Conservation (phyloP, 2,113 vertebrate species). For the Accipiter virgatus region DNA sequence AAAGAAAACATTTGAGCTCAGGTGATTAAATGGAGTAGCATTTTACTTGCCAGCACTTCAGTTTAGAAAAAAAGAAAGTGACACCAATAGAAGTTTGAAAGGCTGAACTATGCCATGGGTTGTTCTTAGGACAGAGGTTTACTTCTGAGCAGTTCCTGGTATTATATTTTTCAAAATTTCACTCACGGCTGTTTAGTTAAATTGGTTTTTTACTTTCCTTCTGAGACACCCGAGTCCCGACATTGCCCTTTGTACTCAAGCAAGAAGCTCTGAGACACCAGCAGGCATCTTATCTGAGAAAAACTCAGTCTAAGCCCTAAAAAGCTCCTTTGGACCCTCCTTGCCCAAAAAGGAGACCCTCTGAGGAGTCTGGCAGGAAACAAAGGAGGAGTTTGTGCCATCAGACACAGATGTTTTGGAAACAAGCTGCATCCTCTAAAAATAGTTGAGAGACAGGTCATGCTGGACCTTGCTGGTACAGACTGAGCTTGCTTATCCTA, state of each 20-base stretch:
- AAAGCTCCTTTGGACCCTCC: neutral
- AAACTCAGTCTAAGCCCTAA: neutral
- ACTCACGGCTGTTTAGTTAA: neutral
- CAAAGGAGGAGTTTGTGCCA: neutral
- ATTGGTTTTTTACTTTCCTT: neutral
- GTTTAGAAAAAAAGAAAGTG: neutral
- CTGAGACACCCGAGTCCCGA: neutral
- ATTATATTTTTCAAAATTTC: neutral
- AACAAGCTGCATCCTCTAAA: neutral
- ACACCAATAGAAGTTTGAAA: neutral
- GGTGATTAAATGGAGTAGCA: neutral
- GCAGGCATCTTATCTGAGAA: neutral
- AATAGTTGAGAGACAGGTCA: neutral
- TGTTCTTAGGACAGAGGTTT: neutral
- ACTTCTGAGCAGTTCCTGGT: neutral
- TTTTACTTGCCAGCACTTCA: neutral
- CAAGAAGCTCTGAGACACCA: neutral
- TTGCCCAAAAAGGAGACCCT: neutral
- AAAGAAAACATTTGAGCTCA: neutral
- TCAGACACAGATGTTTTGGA: neutral
- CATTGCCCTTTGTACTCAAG: neutral
- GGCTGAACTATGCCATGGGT: neutral
- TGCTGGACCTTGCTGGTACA: neutral
- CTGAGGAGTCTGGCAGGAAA: neutral
- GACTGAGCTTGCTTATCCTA: neutral